Conservation (phyloP, 1,140 invertebrate species). For the Drosophila ananassae region DNA sequence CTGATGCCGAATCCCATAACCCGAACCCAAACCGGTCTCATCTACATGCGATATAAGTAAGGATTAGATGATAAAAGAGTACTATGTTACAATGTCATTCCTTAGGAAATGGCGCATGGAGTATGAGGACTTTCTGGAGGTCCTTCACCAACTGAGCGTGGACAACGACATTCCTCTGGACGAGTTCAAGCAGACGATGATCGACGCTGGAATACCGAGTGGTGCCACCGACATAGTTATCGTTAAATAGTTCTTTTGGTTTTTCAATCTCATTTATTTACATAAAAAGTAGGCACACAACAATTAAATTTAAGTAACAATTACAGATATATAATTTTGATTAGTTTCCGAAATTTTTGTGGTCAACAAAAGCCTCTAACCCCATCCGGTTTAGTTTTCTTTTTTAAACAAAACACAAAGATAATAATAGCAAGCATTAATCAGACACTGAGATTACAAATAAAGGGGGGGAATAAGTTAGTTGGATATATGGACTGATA, state of each 20-base stretch:
- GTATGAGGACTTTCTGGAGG: conserved; percentile 74
- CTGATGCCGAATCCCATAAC: conserved; percentile 66
- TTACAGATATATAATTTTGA: conserved; percentile 30
- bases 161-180: conserved; percentile 51
- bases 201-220: conserved; percentile 59
- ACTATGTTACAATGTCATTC: neutral
- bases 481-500: neutral
- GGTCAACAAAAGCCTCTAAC: conserved; percentile 32
- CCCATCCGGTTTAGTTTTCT: conserved; percentile 6
- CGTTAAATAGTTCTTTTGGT: conserved; percentile 49
- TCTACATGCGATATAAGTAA: conserved; percentile 81
- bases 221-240: conserved; percentile 49
- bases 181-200: conserved; percentile 54
- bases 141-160: conserved; percentile 48
- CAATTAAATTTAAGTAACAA: conserved; percentile 52
- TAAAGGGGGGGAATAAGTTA: neutral
- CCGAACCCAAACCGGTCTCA: conserved; percentile 67
- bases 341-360: conserved; percentile 16
- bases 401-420: neutral
- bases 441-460: conserved; percentile 5
- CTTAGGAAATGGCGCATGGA: conserved; percentile 80
- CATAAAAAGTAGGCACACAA: conserved; percentile 24
- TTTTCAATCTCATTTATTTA: conserved; percentile 43
- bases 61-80: neutral
- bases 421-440: neutral